Percentiles rank a stretch among this genome's conserved stretches.
Evolutionary conservation across 1,140 invertebrate species (phyloP).

Genomic region (Saccostrea echinata): DNA sequence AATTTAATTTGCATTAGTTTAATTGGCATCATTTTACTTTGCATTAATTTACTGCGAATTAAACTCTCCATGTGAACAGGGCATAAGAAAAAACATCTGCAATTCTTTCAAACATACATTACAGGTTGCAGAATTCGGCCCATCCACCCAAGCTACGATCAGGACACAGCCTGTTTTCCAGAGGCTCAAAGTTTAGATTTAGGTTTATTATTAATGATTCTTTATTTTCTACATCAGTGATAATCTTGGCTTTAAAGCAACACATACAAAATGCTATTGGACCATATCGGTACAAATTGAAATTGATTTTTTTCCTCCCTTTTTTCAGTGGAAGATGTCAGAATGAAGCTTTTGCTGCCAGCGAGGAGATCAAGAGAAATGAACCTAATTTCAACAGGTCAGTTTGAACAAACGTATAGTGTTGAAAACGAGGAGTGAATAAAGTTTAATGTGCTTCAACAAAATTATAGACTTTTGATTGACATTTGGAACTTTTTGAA

Average conservation of each 20-base stretch:
- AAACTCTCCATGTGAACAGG: background rate
- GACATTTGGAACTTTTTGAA: too few species aligned
- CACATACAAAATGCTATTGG: background rate
- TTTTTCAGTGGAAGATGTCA: slow-evolving; percentile 74
- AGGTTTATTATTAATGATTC: slow-evolving; percentile 71
- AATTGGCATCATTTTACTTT: too few species aligned
- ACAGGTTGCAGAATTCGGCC: slow-evolving; percentile 90
- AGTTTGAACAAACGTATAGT: background rate
- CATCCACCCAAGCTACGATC: slow-evolving; percentile 92
- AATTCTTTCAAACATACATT: slow-evolving; percentile 39
- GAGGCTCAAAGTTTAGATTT: slow-evolving; percentile 94
- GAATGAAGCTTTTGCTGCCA: slow-evolving; percentile 73
- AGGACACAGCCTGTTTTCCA: slow-evolving; percentile 95
- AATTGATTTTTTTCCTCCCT: background rate
- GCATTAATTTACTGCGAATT: too few species aligned
- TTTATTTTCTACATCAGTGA: background rate
- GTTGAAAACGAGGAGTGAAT: too few species aligned
- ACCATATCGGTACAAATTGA: background rate
- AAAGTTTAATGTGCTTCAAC: too few species aligned
- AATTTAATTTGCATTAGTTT: too few species aligned
- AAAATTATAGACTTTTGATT: too few species aligned
- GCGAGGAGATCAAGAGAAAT: slow-evolving; percentile 73
- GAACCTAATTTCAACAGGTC: slow-evolving; percentile 74
- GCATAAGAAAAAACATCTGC: background rate
- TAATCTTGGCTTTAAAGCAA: background rate